phyloP scores from a whole-genome alignment of 1,140 invertebrate species.

The Grapholita molesta region DNA sequence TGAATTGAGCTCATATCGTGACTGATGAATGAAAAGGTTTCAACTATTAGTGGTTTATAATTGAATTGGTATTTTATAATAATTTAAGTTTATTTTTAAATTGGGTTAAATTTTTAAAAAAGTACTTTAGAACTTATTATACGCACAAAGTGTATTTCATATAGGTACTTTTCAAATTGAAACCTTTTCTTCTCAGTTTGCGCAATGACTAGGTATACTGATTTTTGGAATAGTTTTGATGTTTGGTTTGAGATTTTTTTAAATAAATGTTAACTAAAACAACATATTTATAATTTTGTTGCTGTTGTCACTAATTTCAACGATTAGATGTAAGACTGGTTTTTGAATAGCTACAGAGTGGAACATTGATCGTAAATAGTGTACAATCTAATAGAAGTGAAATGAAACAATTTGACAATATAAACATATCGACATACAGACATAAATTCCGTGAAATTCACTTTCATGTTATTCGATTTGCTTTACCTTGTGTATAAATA shows the following conservation, averaged over 20 bases:
- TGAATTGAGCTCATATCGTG: neutral
- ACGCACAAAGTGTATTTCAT: too few relatives aligned
- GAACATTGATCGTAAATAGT: neutral
- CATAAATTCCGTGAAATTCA: too few relatives aligned
- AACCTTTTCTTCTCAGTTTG: neutral
- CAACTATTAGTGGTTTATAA: neutral
- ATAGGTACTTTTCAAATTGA: neutral
- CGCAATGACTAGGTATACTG: neutral
- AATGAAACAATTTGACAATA: neutral
- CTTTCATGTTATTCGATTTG: too few relatives aligned
- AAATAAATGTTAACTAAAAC: neutral
- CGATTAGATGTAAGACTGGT: neutral
- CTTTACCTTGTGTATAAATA: too few relatives aligned
- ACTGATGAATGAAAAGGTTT: constrained; percentile 1
- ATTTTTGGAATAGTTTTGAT: constrained; percentile 4
- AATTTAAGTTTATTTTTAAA: neutral
- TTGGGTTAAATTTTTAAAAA: too few relatives aligned
- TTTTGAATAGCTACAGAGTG: neutral
- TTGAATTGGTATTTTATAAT: neutral
- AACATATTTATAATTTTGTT: constrained; percentile 2
- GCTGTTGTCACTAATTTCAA: constrained; percentile 5
- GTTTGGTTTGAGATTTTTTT: neutral
- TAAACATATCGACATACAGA: neutral
- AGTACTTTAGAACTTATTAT: too few relatives aligned
- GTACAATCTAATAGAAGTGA: neutral